Percentiles rank a stretch among this genome's conserved stretches.
phyloP scores from a whole-genome alignment of 2,113 vertebrate genomes.

The Chamaea fasciata region DNA sequence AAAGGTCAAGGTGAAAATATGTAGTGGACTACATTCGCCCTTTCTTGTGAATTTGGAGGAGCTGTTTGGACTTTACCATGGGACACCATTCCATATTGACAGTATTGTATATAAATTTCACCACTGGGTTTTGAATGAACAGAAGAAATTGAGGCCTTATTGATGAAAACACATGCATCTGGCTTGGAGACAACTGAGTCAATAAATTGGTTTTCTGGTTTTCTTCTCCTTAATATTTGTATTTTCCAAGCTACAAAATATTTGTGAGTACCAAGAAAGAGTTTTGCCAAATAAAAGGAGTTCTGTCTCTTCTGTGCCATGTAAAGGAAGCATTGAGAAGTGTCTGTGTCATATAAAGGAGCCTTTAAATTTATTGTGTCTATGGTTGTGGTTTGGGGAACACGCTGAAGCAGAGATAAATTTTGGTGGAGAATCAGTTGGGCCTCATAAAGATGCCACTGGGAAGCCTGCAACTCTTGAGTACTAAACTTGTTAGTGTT shows the following conservation, averaged over 20 bases:
- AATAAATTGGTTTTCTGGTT: background rate
- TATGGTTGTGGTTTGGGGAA: conserved; percentile 47
- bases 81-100: background rate
- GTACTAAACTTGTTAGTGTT: conserved; percentile 59
- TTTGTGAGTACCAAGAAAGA: background rate
- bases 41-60: background rate
- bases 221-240: background rate
- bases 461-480: conserved; percentile 56
- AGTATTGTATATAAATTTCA: background rate
- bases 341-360: background rate
- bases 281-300: background rate
- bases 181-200: background rate
- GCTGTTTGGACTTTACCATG: background rate
- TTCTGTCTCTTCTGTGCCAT: background rate
- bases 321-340: background rate
- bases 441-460: conserved; percentile 60
- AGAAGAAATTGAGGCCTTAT: background rate
- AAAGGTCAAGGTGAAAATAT: background rate
- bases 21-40: background rate
- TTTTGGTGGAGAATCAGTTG: conserved; percentile 58
- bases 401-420: conserved; percentile 50
- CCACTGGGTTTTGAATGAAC: background rate
- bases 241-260: background rate
- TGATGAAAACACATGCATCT: background rate
- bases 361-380: conserved; percentile 53